These are phyloP conservation scores for Tinamus guttatus DNA, from an alignment of 2,113 vertebrate genomes.

Conservation along the genomic window DNA sequence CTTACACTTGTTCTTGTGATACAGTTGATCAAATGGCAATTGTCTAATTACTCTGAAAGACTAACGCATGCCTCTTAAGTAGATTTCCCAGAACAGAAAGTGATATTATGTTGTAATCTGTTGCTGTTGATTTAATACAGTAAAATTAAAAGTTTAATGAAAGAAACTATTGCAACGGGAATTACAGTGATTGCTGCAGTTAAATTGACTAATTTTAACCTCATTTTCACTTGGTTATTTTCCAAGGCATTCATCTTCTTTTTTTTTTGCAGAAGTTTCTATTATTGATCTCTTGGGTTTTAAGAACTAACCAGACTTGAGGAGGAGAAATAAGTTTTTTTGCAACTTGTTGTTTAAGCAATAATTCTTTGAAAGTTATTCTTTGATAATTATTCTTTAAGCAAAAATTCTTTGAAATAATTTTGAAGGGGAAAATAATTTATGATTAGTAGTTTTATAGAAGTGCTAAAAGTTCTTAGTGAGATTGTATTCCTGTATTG, in stretches of 20 bases:
- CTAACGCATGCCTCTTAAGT: background rate
- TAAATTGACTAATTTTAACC: background rate
- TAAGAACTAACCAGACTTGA: background rate
- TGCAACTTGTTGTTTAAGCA: background rate
- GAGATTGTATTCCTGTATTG: background rate
- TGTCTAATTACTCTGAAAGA: background rate
- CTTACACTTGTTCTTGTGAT: background rate
- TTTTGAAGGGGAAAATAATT: background rate
- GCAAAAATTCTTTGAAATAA: background rate
- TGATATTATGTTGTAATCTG: background rate
- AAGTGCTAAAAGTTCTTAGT: background rate
- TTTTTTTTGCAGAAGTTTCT: background rate
- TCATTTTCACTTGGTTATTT: background rate
- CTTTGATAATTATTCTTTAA: background rate
- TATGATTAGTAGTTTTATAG: background rate
- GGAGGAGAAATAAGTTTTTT: background rate
- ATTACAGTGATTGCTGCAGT: background rate
- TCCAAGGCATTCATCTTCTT: background rate
- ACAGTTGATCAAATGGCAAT: background rate
- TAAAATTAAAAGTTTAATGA: background rate
- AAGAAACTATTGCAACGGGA: background rate
- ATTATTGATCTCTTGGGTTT: background rate
- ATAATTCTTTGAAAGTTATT: background rate
- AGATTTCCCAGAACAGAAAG: background rate
- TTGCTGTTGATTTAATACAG: background rate